These are phyloP conservation scores for Acanthosepion esculentum DNA, from an alignment of 2,888 invertebrate genomes.

Conservation along the genomic window DNA sequence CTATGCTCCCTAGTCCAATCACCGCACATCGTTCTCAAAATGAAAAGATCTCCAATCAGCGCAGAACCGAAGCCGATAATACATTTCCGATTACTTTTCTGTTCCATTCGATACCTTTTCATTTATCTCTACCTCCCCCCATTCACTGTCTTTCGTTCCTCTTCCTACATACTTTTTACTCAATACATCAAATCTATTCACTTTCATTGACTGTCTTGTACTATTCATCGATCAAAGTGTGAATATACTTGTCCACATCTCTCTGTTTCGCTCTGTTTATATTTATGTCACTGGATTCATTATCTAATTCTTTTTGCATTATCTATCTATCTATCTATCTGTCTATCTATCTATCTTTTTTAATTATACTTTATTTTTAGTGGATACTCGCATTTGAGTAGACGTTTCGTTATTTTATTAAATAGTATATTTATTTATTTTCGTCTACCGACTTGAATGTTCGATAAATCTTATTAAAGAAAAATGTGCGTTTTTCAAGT, in stretches of 20 bases:
- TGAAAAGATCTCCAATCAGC: conserved; percentile 18
- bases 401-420: no score
- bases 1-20: neutral
- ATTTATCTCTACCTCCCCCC: neutral
- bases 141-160: neutral
- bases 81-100: conserved; percentile 23
- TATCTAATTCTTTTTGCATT: no score
- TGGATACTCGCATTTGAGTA: no score
- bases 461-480: no score
- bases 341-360: no score
- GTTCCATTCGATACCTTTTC: neutral
- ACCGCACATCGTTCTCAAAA: neutral
- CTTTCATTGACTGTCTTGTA: neutral
- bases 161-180: neutral
- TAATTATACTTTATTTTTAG: no score
- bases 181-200: neutral
- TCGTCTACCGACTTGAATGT: no score
- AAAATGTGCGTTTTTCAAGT: no score
- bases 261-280: neutral
- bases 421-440: no score
- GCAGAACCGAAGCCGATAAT: neutral
- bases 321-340: no score
- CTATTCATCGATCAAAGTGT: neutral
- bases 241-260: neutral
- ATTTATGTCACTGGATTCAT: no score